Evolutionary conservation across 2,797 vertebrate genomes (phyloP), one percentile per base, ranked within the genome.

Genomic region (Hoplostethus mediterraneus): DNA sequence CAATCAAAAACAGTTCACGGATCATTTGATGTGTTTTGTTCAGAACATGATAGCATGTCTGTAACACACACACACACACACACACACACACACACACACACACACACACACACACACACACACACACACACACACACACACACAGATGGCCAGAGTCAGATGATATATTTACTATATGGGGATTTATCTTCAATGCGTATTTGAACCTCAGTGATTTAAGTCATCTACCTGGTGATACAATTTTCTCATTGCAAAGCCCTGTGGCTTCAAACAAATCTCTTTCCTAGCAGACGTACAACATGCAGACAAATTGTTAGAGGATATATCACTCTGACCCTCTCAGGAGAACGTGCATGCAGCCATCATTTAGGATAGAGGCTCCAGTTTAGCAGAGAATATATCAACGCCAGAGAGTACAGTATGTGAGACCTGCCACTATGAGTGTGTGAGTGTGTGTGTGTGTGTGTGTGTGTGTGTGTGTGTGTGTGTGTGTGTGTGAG

Each of bases 1-100:
- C 80, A 56, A 49, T 85, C 79, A 82, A 64, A 28, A 73, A 64
- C 16, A 73, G 81, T 83, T 88, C 65, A 56, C 42, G 49, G 75
- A 66, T 60, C 56, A 36, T 52, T 47, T 61, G 11, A 45, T 44
- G 30, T 63, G 25, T 17, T 11, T 73, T 68, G 6, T 55, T 75
- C 63, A 60, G 3, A 25, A 11, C n/a, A 31, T n/a, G 40, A 53
- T 5, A 60, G 48, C 51, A 10, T 12, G 55, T 54, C 13, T 45
- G 36, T 30, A 30, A 44, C 28, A 28, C 28, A 44, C 36, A 57
- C 44, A 60, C 44, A 48, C 38, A 58, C 21, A 21, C 1, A 44
- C 28, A 28, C 28, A 44, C 36, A 57, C 44, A 60, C 44, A 48
- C 21, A 21, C 1, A 44, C 28, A 28, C 28, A 44, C 36, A 57